These are phyloP conservation scores for Pygocentrus nattereri DNA, from an alignment of 2,797 vertebrate genomes.

Conservation along the genomic window DNA sequence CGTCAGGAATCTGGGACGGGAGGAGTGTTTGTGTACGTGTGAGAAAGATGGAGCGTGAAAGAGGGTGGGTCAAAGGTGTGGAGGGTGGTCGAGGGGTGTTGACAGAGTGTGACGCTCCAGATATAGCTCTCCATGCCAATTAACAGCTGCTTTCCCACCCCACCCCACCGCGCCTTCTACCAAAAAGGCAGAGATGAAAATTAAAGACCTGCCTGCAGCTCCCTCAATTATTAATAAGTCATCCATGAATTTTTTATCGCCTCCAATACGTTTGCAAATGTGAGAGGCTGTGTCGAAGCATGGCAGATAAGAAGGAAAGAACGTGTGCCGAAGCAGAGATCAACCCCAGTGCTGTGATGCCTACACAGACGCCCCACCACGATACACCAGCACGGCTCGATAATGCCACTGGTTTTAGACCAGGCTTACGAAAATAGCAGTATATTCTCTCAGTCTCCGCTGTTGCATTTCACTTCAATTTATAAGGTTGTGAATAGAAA, in stretches of 20 bases:
- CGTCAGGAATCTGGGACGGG: neutral
- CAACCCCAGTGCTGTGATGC: constrained; percentile 18
- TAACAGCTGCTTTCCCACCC: constrained; percentile 58
- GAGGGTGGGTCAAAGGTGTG: constrained; percentile 25
- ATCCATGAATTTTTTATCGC: constrained; percentile 76
- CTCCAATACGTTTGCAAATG: constrained; percentile 66
- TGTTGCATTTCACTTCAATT: neutral
- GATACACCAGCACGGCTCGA: neutral
- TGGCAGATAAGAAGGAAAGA: constrained; percentile 49
- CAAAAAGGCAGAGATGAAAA: constrained; percentile 59
- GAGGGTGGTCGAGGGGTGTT: constrained; percentile 48
- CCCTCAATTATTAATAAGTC: constrained; percentile 77
- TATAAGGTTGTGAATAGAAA: neutral
- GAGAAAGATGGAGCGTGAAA: constrained; percentile 11
- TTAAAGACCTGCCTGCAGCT: constrained; percentile 70
- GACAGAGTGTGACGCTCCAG: constrained; percentile 49
- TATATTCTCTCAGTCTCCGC: constrained; percentile 7
- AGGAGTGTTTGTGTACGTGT: neutral
- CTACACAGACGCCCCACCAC: constrained; percentile 14
- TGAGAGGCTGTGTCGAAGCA: constrained; percentile 55
- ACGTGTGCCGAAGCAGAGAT: constrained; percentile 41
- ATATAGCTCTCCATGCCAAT: constrained; percentile 60
- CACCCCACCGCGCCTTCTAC: constrained; percentile 8
- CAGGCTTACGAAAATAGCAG: neutral
- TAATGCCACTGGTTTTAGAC: constrained; percentile 4